phyloP scores from a whole-genome alignment of 2,888 invertebrate species.

The Drosophila neonasuta region DNA sequence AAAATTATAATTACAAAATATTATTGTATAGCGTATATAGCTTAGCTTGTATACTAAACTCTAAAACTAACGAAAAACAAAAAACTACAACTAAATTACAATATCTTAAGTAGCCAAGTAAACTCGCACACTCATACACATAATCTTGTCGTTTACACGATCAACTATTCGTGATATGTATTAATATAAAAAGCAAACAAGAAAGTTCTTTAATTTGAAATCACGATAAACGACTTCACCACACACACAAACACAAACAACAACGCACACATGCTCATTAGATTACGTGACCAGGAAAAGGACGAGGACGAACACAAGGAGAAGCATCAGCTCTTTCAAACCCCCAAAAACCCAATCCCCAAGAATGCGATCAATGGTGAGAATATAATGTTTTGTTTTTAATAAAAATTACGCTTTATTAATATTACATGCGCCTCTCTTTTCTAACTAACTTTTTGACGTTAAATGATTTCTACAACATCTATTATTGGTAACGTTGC shows the following conservation, averaged over 20 bases:
- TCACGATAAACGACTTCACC: conserved; percentile 16
- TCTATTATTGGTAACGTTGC: conserved; percentile 54
- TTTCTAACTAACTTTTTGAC: conserved; percentile 20
- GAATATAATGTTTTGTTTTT: conserved; percentile 55
- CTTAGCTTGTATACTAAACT: conserved; percentile 65
- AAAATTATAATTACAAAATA: conserved; percentile 41
- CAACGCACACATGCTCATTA: conserved; percentile 25
- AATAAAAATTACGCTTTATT: conserved; percentile 76
- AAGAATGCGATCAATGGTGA: conserved; percentile 27
- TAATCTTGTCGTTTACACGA: conserved; percentile 21
- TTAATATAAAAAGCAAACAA: not conserved
- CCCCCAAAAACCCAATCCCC: not conserved
- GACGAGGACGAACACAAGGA: not conserved
- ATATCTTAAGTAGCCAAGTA: conserved; percentile 53
- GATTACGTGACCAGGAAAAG: conserved; percentile 20
- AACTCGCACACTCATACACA: conserved; percentile 27
- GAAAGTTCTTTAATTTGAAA: not conserved
- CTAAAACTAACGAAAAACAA: conserved; percentile 9
- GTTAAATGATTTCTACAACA: conserved; percentile 11
- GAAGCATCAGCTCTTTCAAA: conserved; percentile 10
- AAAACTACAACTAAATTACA: conserved; percentile 19
- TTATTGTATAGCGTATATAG: conserved; percentile 48
- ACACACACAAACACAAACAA: conserved; percentile 17
- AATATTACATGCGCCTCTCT: conserved; percentile 47
- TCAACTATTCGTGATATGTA: conserved; percentile 24